phyloP scores from a whole-genome alignment of 2,888 invertebrate genomes.

The Idaea straminata region DNA sequence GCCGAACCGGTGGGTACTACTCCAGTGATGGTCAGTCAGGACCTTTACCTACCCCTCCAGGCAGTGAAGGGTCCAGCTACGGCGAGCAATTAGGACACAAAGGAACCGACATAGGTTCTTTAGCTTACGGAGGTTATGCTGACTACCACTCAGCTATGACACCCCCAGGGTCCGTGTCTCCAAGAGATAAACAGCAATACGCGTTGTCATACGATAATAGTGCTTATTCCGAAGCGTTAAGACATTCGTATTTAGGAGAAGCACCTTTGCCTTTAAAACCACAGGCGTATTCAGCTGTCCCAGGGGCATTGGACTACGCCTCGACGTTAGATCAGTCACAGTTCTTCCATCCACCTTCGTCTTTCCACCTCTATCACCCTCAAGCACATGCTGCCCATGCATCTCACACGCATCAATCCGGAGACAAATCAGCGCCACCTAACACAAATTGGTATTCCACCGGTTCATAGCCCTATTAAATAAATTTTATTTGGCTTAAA shows the following conservation, averaged over 20 bases:
- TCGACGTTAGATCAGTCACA: conserved; percentile 89
- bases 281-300: conserved; percentile 90
- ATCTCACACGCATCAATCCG: conserved; percentile 66
- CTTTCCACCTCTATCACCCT: conserved; percentile 94
- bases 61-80: conserved; percentile 89
- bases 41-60: conserved; percentile 93
- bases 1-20: conserved; percentile 71
- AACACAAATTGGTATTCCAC: conserved; percentile 89
- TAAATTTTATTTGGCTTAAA: conserved; percentile 19
- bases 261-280: conserved; percentile 89
- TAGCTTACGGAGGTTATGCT: conserved; percentile 81
- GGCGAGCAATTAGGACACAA: conserved; percentile 82
- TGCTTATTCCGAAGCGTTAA: conserved; percentile 84
- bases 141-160: conserved; percentile 97
- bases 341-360: conserved; percentile 88
- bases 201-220: conserved; percentile 74
- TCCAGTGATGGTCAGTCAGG: conserved; percentile 83
- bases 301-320: conserved; percentile 84
- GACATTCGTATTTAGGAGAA: conserved; percentile 77
- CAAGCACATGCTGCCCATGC: conserved; percentile 69
- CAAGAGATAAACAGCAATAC: conserved; percentile 89
- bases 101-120: conserved; percentile 81
- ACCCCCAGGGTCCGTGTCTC: conserved; percentile 97
- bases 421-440: conserved; percentile 83
- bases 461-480: conserved; percentile 83